Percentiles rank a stretch among this genome's conserved stretches.
These are phyloP conservation scores for Aleiodes alternator DNA, from an alignment of 2,888 invertebrate species.

Conservation along the genomic window DNA sequence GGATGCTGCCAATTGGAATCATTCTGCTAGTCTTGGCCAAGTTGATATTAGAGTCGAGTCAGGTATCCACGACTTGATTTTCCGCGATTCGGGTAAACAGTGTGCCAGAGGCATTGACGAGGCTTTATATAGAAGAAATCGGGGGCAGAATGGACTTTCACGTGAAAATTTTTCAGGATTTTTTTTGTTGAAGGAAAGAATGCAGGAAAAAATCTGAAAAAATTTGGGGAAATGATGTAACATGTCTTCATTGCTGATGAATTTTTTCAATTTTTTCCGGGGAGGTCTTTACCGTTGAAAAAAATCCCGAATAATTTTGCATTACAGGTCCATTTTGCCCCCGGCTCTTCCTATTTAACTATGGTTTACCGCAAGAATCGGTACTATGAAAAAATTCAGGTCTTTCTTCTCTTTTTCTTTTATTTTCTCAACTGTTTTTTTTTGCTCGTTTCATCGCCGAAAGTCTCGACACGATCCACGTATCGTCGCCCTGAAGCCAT, in stretches of 20 bases:
- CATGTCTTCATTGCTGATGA: too few species aligned
- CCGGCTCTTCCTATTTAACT: neutral
- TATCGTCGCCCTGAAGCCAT: constrained; percentile 26
- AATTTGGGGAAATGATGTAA: too few species aligned
- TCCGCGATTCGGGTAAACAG: constrained; percentile 52
- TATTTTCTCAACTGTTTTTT: constrained; percentile 8
- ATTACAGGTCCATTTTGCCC: too few species aligned
- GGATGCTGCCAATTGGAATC: neutral
- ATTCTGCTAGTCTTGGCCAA: neutral
- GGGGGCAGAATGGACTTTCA: too few species aligned
- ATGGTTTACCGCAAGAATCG: constrained; percentile 53
- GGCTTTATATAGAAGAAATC: constrained; percentile 40
- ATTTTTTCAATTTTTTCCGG: too few species aligned
- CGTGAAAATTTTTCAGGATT: too few species aligned
- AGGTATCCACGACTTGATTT: constrained; percentile 54
- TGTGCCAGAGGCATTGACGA: constrained; percentile 41
- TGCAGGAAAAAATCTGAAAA: too few species aligned
- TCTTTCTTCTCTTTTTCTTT: constrained; percentile 2
- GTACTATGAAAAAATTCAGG: constrained; percentile 38
- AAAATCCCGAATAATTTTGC: too few species aligned
- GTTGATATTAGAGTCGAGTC: constrained; percentile 50
- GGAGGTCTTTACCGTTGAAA: too few species aligned
- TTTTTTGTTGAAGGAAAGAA: too few species aligned
- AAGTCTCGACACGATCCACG: constrained; percentile 32
- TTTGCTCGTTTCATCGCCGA: constrained; percentile 15